phyloP scores from a whole-genome alignment of 2,797 vertebrate species.

The Poliocrania exsul region DNA sequence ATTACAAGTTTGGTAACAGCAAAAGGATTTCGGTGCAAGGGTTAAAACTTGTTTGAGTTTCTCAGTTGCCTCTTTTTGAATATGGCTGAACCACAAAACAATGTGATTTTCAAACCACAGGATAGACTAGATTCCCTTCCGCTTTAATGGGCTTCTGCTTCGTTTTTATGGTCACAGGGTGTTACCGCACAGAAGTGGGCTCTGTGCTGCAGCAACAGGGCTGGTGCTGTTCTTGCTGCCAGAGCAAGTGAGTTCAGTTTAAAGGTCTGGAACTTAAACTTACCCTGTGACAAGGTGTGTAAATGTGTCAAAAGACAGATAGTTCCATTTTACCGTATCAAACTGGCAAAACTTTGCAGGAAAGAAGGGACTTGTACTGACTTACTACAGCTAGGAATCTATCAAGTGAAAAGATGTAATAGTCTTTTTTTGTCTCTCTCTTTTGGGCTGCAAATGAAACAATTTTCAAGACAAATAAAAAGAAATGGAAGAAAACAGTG shows the following conservation, averaged over 20 bases:
- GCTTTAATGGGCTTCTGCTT: slow-evolving; percentile 19
- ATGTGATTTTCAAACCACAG: slow-evolving; percentile 30
- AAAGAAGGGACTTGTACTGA: neutral
- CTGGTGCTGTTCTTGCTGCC: neutral
- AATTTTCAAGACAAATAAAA: neutral
- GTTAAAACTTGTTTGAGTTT: slow-evolving; percentile 9
- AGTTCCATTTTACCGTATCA: neutral
- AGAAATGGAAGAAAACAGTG: neutral
- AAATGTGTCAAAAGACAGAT: neutral
- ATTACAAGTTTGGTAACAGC: neutral
- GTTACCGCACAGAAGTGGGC: neutral
- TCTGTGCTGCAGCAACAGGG: neutral
- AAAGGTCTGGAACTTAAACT: neutral
- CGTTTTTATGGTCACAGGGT: neutral
- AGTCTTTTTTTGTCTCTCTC: neutral
- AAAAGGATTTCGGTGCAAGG: neutral
- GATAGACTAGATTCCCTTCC: slow-evolving; percentile 19
- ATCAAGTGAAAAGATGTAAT: neutral
- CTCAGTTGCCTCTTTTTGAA: neutral
- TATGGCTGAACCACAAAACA: neutral
- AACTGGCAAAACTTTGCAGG: neutral
- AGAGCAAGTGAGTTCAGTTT: neutral
- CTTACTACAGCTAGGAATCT: neutral
- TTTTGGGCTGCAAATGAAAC: neutral
- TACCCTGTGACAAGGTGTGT: neutral